A percentile compares a stretch with the other conserved stretches of the same genome.
phyloP scores from a whole-genome alignment of 92 coral and sea anemone species.

The Hydrozoanthus gracilis region DNA sequence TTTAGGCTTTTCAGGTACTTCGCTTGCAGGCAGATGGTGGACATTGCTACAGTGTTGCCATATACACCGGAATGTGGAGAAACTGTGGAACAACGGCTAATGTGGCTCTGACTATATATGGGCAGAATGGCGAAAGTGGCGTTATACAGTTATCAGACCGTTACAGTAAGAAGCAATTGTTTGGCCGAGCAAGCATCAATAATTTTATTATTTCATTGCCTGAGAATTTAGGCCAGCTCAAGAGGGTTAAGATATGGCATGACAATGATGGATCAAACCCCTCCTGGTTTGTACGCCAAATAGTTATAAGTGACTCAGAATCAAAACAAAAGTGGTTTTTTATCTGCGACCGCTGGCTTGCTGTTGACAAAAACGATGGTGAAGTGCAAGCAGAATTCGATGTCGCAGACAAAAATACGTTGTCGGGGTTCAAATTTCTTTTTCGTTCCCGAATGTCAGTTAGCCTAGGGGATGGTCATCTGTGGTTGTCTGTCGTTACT shows the following conservation, averaged over 20 bases:
- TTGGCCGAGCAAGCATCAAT: conserved; percentile 84
- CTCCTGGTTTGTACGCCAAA: conserved; percentile 81
- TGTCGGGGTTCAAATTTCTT: conserved; percentile 79
- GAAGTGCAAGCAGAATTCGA: conserved; percentile 72
- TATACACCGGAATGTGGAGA: conserved; percentile 94
- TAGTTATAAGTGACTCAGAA: conserved; percentile 68
- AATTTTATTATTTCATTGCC: conserved; percentile 79
- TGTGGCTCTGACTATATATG: conserved; percentile 78
- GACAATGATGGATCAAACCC: conserved; percentile 86
- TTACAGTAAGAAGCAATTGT: conserved; percentile 73
- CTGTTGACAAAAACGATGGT: conserved; percentile 90
- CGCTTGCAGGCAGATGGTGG: conserved; percentile 70
- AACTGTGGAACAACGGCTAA: conserved; percentile 89
- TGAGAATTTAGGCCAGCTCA: conserved; percentile 68
- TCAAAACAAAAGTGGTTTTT: conserved; percentile 77
- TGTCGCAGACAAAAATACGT: conserved; percentile 74
- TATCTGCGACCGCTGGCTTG: conserved; percentile 90
- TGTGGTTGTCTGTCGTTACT: conserved; percentile 93
- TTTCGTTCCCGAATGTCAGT: conserved; percentile 79
- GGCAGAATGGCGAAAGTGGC: conserved; percentile 77
- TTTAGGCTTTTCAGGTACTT: conserved; percentile 84
- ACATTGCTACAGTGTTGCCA: conserved; percentile 74
- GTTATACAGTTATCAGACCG: conserved; percentile 71
- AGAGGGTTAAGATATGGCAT: conserved; percentile 83
- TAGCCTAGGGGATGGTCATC: conserved; percentile 87